Evolutionary conservation across 1,140 invertebrate species (phyloP).

Genomic region (Schlechtendalia chinensis): DNA sequence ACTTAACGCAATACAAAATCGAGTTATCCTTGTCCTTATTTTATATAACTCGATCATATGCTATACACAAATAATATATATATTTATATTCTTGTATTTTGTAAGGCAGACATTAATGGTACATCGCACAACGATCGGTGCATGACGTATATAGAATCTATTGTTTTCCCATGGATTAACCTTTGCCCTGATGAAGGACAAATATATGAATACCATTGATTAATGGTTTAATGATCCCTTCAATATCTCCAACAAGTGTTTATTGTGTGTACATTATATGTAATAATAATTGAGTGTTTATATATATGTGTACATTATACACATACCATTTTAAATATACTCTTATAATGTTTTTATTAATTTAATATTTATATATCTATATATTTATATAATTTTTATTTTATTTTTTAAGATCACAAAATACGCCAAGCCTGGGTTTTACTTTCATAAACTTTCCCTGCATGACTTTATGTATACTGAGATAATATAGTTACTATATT

Average conservation of each 20-base stretch:
- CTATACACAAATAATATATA: neutral
- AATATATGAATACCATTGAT: neutral
- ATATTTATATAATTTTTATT: no score
- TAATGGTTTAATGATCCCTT: constrained; percentile 13
- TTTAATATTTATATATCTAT: no score
- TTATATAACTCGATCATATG: constrained; percentile 33
- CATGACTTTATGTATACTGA: neutral
- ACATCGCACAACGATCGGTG: constrained; percentile 12
- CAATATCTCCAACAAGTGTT: neutral
- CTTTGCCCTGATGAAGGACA: constrained; percentile 11
- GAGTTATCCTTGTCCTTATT: constrained; percentile 44
- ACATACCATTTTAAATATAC: neutral
- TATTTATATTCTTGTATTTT: constrained; percentile 27
- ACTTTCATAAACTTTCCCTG: neutral
- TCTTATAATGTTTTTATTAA: no score
- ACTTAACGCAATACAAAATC: constrained; percentile 6
- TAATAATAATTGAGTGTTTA: no score
- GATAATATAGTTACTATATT: neutral
- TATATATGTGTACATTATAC: neutral
- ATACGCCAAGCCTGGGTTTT: neutral
- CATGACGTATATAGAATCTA: constrained; percentile 20
- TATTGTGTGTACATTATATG: no score
- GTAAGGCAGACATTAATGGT: constrained; percentile 5
- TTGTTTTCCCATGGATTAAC: constrained; percentile 5
- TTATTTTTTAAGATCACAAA: no score